These are phyloP conservation scores for Tenthredo scrophulariae DNA, from an alignment of 2,888 invertebrate genomes.

Conservation along the genomic window DNA sequence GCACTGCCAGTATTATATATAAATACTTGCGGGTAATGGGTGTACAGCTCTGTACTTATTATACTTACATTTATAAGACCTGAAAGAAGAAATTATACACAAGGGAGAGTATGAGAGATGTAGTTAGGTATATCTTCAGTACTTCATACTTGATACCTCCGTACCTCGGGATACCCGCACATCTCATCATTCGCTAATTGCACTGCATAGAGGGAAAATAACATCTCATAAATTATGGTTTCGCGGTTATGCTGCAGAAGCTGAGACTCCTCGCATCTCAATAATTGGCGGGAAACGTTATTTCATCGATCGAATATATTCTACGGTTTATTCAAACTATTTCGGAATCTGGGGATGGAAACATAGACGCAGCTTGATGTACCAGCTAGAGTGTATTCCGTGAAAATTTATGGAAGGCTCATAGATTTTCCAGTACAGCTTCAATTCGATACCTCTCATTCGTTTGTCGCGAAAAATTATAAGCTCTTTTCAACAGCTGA, in stretches of 20 bases:
- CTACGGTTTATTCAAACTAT: too few species aligned
- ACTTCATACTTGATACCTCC: not conserved
- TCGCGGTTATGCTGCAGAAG: not conserved
- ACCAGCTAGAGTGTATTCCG: too few species aligned
- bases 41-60: not conserved
- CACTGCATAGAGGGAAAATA: not conserved
- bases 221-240: not conserved
- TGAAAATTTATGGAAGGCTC: too few species aligned
- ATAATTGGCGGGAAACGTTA: not conserved
- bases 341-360: too few species aligned
- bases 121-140: not conserved
- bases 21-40: not conserved
- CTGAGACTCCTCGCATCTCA: not conserved
- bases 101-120: not conserved
- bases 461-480: too few species aligned
- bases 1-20: not conserved
- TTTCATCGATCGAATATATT: not conserved
- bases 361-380: too few species aligned
- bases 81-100: not conserved
- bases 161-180: not conserved
- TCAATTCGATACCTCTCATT: too few species aligned
- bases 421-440: too few species aligned
- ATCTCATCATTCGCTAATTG: constrained; percentile 4
- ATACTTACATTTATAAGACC: not conserved
- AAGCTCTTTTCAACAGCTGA: too few species aligned